A percentile compares a stretch with the other conserved stretches of the same genome.
These are phyloP conservation scores for Lophochroa leadbeateri DNA, from an alignment of 2,113 vertebrate genomes.

Conservation along the genomic window DNA sequence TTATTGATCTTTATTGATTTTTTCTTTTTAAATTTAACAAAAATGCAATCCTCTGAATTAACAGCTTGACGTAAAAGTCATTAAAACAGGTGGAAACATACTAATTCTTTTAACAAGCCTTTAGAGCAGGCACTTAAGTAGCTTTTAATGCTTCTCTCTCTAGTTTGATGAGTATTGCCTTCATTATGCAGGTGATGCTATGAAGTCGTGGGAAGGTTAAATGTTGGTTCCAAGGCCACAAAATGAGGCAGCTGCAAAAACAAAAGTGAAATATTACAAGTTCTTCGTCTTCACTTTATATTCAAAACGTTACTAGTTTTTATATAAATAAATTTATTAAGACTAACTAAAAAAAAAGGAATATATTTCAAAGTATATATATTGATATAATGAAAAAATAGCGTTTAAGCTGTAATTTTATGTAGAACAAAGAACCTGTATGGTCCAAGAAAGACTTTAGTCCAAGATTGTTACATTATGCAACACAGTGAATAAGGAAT, in stretches of 20 bases:
- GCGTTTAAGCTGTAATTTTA: background rate
- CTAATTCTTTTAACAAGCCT: background rate
- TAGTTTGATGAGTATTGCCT: background rate
- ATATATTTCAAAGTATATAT: background rate
- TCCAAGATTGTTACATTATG: background rate
- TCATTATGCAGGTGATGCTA: background rate
- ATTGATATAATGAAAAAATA: background rate
- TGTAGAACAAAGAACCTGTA: background rate
- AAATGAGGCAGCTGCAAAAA: background rate
- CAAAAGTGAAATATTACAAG: background rate
- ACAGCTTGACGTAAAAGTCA: background rate
- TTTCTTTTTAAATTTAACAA: background rate
- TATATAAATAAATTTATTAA: background rate
- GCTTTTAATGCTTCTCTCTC: background rate
- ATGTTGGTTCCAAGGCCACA: background rate
- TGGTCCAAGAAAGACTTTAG: background rate
- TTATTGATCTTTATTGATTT: background rate
- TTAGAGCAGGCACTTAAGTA: background rate
- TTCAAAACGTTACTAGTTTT: background rate
- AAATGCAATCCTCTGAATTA: slow-evolving; percentile 1
- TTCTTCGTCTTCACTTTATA: background rate
- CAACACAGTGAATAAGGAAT: background rate
- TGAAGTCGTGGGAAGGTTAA: background rate
- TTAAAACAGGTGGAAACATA: background rate
- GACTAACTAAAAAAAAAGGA: rapidly evolving